Conservation (phyloP, 2,888 invertebrate species). For the Melieria crassipennis region DNA sequence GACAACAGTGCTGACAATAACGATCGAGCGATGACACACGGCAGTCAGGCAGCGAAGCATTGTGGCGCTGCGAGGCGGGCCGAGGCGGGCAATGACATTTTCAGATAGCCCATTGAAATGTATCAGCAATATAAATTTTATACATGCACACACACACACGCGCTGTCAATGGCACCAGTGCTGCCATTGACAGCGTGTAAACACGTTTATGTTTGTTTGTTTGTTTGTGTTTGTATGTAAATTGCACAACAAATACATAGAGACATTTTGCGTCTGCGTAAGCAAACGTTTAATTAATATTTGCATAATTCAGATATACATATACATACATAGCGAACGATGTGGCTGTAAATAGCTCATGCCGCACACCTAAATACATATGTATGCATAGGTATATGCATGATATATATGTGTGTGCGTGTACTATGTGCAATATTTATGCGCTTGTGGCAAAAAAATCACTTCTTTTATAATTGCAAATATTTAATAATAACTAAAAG, state of each 20-base stretch:
- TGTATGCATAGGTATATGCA: not conserved
- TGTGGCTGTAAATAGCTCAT: too few relatives aligned
- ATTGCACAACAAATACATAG: too few relatives aligned
- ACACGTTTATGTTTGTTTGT: not conserved
- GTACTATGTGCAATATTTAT: not conserved
- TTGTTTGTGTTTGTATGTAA: not conserved
- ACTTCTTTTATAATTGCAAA: too few relatives aligned
- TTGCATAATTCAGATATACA: not conserved
- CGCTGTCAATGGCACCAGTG: not conserved
- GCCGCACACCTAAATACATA: not conserved
- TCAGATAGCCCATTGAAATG: constrained; percentile 5
- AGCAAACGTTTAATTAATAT: constrained; percentile 10
- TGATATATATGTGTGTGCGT: not conserved
- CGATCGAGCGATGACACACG: too few relatives aligned
- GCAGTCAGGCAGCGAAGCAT: too few relatives aligned
- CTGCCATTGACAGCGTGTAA: not conserved
- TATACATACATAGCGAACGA: not conserved
- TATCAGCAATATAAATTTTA: constrained; percentile 2
- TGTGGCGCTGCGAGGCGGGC: too few relatives aligned
- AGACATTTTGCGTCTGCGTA: not conserved
- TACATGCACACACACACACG: not conserved
- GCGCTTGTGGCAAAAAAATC: too few relatives aligned
- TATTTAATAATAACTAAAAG: too few relatives aligned
- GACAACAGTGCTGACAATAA: not conserved
- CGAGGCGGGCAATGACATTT: not conserved